Evolutionary conservation across 1,140 invertebrate genomes (phyloP).

Genomic region (Caenorhabditis briggsae): DNA sequence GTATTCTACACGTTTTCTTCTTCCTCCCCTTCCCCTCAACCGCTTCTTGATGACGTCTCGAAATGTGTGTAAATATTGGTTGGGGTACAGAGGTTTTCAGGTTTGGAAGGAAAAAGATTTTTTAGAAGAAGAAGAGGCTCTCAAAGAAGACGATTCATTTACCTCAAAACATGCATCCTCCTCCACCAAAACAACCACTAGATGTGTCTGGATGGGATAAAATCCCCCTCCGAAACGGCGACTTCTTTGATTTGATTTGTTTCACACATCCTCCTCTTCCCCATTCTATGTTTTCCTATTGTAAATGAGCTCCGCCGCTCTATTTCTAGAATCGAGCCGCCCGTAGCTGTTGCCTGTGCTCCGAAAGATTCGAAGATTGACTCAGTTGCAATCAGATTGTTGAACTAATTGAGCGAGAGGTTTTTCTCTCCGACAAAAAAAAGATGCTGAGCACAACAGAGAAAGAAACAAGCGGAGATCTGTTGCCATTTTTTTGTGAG

Average conservation of each 20-base stretch:
- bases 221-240: background rate
- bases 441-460: background rate
- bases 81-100: background rate
- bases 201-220: background rate
- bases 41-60: slow-evolving; percentile 6
- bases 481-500: slow-evolving; percentile 9
- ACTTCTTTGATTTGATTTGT: slow-evolving; percentile 51
- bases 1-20: background rate
- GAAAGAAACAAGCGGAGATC: background rate
- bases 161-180: background rate
- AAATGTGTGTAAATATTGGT: slow-evolving; percentile 37
- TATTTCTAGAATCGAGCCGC: slow-evolving; percentile 41
- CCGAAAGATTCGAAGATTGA: background rate
- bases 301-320: background rate
- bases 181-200: slow-evolving; percentile 29
- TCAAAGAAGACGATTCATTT: slow-evolving; percentile 10
- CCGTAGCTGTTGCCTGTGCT: background rate
- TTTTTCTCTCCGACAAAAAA: background rate
- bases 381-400: slow-evolving; percentile 46
- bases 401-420: slow-evolving; percentile 50
- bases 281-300: background rate
- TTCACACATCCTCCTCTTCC: slow-evolving; percentile 25
- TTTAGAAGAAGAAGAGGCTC: background rate
- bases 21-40: background rate
- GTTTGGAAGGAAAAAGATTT: background rate